These are phyloP conservation scores for Chalcis sispes DNA, from an alignment of 2,888 invertebrate species.

Conservation along the genomic window DNA sequence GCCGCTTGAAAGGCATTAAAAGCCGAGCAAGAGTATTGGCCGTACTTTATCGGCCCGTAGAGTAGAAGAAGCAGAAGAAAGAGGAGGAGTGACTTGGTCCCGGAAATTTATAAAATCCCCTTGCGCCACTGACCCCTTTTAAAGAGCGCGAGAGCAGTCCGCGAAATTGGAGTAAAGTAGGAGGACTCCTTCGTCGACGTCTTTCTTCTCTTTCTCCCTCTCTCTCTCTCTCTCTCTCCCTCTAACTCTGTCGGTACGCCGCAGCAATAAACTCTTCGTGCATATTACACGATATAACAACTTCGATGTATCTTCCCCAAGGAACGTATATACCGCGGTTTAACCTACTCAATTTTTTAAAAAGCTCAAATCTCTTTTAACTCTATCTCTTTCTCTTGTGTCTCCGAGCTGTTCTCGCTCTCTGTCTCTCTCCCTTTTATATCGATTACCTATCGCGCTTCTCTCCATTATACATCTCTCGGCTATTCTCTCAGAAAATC, in stretches of 20 bases:
- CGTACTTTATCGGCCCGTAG: too few species aligned
- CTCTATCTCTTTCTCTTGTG: slow-evolving; percentile 3
- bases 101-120: background rate
- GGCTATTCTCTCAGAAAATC: too few species aligned
- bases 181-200: background rate
- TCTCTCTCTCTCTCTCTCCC: too few species aligned
- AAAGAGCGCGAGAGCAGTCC: background rate
- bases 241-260: too few species aligned
- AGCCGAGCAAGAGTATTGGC: too few species aligned
- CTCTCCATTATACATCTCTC: too few species aligned
- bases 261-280: slow-evolving; percentile 32
- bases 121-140: slow-evolving; percentile 6
- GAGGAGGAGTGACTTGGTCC: too few species aligned
- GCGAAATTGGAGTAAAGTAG: slow-evolving; percentile 46
- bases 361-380: too few species aligned
- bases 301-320: background rate
- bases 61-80: too few species aligned
- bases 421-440: background rate
- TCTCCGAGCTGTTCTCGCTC: too few species aligned
- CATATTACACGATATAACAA: slow-evolving; percentile 7
- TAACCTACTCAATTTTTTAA: slow-evolving; percentile 32
- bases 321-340: too few species aligned
- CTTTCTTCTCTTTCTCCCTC: too few species aligned
- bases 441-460: background rate
- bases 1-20: background rate